A percentile compares a stretch with the other conserved stretches of the same genome.
Evolutionary conservation across 2,797 vertebrate genomes (phyloP).

Genomic region (Molossus molossus): DNA sequence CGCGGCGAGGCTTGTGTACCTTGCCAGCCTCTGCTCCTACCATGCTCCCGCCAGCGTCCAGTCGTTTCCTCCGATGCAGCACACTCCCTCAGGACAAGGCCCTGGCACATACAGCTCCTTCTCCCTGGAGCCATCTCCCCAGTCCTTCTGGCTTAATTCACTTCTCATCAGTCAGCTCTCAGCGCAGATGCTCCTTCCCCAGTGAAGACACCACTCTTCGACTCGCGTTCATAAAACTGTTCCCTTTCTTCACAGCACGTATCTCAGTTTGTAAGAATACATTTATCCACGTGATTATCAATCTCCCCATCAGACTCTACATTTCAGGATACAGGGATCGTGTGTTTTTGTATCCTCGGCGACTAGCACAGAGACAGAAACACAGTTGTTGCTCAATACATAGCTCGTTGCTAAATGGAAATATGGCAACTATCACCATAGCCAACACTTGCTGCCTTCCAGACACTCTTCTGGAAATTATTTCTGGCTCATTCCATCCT

Average conservation of each 20-base stretch:
- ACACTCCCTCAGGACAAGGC: neutral
- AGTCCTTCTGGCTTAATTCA: neutral
- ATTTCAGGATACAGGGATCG: neutral
- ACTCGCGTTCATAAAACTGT: neutral
- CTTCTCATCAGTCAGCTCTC: neutral
- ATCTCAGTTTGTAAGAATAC: neutral
- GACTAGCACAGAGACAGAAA: neutral
- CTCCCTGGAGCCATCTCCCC: neutral
- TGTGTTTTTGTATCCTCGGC: constrained; percentile 24
- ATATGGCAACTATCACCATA: neutral
- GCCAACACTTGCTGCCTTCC: neutral
- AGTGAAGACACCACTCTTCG: neutral
- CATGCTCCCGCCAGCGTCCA: neutral
- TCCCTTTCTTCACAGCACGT: neutral
- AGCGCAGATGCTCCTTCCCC: neutral
- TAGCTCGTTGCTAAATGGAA: constrained; percentile 1
- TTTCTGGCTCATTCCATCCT: neutral
- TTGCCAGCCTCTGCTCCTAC: neutral
- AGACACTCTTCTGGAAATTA: neutral
- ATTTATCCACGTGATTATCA: neutral
- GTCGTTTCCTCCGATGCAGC: neutral
- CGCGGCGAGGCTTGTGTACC: neutral
- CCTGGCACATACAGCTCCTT: neutral
- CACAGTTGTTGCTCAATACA: neutral
- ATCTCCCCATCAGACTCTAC: neutral